These are phyloP conservation scores for Caenorhabditis uteleia DNA, from an alignment of 2,888 invertebrate species.

Conservation along the genomic window DNA sequence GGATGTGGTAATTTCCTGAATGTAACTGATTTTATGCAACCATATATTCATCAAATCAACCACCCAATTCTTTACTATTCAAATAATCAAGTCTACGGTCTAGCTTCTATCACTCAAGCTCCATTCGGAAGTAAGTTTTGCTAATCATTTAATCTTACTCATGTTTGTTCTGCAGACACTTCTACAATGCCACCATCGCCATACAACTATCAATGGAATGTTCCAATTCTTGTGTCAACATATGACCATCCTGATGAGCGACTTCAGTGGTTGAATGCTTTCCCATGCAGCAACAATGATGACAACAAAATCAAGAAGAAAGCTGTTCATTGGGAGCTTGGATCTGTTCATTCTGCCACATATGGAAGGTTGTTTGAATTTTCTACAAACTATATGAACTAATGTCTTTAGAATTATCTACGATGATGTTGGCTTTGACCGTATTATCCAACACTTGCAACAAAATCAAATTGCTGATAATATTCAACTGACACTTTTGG, in stretches of 20 bases:
- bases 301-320: constrained; percentile 21
- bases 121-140: constrained; percentile 16
- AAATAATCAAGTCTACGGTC: constrained; percentile 11
- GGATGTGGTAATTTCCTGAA: constrained; percentile 40
- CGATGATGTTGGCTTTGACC: constrained; percentile 40
- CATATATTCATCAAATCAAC: constrained; percentile 41
- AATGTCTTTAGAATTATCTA: constrained; percentile 24
- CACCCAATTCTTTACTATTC: constrained; percentile 38
- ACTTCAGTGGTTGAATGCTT: constrained; percentile 15
- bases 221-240: constrained; percentile 18
- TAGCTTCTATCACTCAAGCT: constrained; percentile 20
- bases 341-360: constrained; percentile 22
- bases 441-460: constrained; percentile 24
- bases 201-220: constrained; percentile 39
- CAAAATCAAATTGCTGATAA: constrained; percentile 17
- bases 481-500: constrained; percentile 24
- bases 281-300: background rate
- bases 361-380: constrained; percentile 26
- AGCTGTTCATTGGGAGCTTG: constrained; percentile 19
- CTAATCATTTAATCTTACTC: background rate
- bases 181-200: background rate
- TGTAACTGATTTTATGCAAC: constrained; percentile 37
- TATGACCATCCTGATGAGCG: constrained; percentile 4
- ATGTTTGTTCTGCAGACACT: constrained; percentile 3
- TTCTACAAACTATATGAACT: background rate